Percentiles rank a stretch among this genome's conserved stretches.
Evolutionary conservation across 2,888 invertebrate species (phyloP).

Genomic region (Sarcophaga subvicina): DNA sequence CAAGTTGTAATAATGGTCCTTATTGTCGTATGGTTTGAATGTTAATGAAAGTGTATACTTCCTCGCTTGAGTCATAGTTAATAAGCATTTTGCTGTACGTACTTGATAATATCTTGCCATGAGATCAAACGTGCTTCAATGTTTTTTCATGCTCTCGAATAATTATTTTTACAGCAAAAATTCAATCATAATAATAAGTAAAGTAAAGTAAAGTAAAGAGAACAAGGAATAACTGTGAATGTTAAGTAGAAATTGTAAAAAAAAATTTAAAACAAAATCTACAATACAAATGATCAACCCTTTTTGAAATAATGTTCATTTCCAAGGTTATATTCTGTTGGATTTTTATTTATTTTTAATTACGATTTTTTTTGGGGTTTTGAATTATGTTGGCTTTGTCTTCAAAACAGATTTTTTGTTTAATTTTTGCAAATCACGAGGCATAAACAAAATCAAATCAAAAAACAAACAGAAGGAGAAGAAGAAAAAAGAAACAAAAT

Average conservation of each 20-base stretch:
- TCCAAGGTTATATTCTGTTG: conserved; percentile 37
- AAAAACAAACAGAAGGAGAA: conserved; percentile 12
- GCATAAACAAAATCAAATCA: conserved; percentile 14
- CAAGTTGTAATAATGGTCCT: too few relatives aligned
- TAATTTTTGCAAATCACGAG: conserved; percentile 12
- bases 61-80: neutral
- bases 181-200: conserved; percentile 8
- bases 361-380: neutral
- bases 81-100: conserved; percentile 10
- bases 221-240: conserved; percentile 28
- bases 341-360: neutral
- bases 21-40: neutral
- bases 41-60: neutral
- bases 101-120: conserved; percentile 9
- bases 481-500: neutral
- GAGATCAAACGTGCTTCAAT: conserved; percentile 41
- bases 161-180: conserved; percentile 6
- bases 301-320: conserved; percentile 20
- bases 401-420: neutral
- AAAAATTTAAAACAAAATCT: neutral
- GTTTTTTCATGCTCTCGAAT: neutral
- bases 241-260: neutral
- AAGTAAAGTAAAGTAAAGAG: conserved; percentile 6
- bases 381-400: neutral
- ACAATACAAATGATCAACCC: too few relatives aligned